phyloP scores from a whole-genome alignment of 2,113 vertebrate species.

The Nibea coibor region DNA sequence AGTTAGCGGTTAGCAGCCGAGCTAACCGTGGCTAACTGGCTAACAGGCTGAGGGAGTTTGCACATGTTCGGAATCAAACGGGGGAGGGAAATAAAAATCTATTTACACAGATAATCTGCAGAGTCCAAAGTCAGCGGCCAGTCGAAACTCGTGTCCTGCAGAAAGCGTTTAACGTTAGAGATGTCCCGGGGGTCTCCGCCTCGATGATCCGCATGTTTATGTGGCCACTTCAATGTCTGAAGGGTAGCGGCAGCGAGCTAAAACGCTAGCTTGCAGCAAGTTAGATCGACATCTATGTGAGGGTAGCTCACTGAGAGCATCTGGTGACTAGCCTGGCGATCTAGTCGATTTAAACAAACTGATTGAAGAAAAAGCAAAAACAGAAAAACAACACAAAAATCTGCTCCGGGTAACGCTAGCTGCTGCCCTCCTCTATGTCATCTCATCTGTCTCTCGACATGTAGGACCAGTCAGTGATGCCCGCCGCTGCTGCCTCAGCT shows the following conservation, averaged over 20 bases:
- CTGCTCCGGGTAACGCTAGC: slow-evolving; percentile 34
- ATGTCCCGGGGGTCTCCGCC: slow-evolving; percentile 77
- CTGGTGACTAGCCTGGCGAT: slow-evolving; percentile 10
- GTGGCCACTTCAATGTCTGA: slow-evolving; percentile 68
- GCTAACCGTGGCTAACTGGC: slow-evolving; percentile 38
- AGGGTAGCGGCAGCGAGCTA: slow-evolving; percentile 72
- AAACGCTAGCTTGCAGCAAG: slow-evolving; percentile 70
- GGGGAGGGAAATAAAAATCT: not conserved
- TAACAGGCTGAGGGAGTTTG: slow-evolving; percentile 52
- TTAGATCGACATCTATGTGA: slow-evolving; percentile 62
- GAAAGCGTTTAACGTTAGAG: slow-evolving; percentile 56
- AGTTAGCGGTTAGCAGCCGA: slow-evolving; percentile 64
- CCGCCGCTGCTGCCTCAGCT: slow-evolving; percentile 49
- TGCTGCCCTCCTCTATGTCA: slow-evolving; percentile 60
- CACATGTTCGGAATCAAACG: slow-evolving; percentile 53
- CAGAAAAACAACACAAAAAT: not conserved
- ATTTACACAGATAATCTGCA: slow-evolving; percentile 73
- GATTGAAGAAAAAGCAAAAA: too few species aligned
- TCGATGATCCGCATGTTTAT: slow-evolving; percentile 83
- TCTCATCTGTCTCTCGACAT: slow-evolving; percentile 55
- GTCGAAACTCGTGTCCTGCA: slow-evolving; percentile 77
- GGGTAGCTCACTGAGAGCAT: slow-evolving; percentile 45
- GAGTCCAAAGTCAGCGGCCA: slow-evolving; percentile 77
- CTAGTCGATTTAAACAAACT: not conserved
- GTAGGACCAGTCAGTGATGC: slow-evolving; percentile 29